These are phyloP conservation scores for Branchinecta lindahli DNA, from an alignment of 1,140 invertebrate genomes.

Conservation along the genomic window DNA sequence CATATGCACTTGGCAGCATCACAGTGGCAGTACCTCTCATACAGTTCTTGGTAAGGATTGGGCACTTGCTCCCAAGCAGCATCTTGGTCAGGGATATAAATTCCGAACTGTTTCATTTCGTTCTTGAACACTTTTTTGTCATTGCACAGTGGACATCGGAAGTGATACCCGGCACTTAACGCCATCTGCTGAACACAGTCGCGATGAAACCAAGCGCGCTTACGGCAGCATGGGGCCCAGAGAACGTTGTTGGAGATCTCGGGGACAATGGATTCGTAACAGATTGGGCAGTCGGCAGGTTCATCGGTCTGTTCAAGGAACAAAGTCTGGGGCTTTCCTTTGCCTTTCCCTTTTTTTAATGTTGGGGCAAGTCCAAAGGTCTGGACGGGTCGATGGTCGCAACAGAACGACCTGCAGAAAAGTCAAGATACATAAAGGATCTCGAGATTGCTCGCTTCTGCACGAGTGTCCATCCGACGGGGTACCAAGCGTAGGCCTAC, in stretches of 20 bases:
- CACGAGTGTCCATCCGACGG: too few relatives aligned
- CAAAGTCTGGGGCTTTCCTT: conserved; percentile 1
- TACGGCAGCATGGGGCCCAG: conserved; percentile 44
- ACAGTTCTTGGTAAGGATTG: conserved; percentile 43
- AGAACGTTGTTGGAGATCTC: conserved; percentile 32
- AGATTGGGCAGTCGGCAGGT: conserved; percentile 37
- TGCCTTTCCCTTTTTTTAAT: neutral
- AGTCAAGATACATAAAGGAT: neutral
- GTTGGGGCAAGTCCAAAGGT: conserved; percentile 25
- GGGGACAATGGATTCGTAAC: conserved; percentile 36
- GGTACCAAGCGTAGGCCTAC: too few relatives aligned
- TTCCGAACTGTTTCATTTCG: conserved; percentile 44
- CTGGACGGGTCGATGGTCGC: conserved; percentile 40
- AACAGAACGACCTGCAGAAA: conserved; percentile 41
- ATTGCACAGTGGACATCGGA: conserved; percentile 51
- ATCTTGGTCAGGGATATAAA: conserved; percentile 48
- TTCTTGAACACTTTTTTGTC: conserved; percentile 41
- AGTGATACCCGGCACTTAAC: conserved; percentile 46
- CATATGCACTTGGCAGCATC: conserved; percentile 41
- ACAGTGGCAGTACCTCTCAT: conserved; percentile 40
- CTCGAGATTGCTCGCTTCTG: too few relatives aligned
- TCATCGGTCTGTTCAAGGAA: neutral
- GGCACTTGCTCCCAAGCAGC: conserved; percentile 50
- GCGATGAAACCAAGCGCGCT: conserved; percentile 43
- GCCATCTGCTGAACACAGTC: conserved; percentile 44